These are phyloP conservation scores for Lepilemur ruficaudatus DNA, from an alignment of 2,797 vertebrate species.

Conservation along the genomic window DNA sequence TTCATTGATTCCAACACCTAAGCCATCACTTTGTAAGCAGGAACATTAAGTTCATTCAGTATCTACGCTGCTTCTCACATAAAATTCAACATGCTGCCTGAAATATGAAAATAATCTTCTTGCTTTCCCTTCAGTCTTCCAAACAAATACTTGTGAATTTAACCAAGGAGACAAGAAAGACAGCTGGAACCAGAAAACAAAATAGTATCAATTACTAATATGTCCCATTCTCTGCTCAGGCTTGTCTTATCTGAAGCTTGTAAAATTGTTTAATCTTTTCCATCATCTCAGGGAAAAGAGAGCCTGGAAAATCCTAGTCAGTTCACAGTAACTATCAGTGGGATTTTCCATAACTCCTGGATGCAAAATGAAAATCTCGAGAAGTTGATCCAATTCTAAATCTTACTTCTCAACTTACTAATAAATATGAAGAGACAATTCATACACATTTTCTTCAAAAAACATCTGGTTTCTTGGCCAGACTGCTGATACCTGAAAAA, in stretches of 20 bases:
- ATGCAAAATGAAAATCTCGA: conserved; percentile 67
- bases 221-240: conserved; percentile 46
- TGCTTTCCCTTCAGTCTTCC: conserved; percentile 41
- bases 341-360: conserved; percentile 73
- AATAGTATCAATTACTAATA: conserved; percentile 68
- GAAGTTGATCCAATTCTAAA: conserved; percentile 73
- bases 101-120: conserved; percentile 46
- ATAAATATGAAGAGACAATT: conserved; percentile 65
- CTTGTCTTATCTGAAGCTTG: conserved; percentile 71
- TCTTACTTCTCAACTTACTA: conserved; percentile 59
- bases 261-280: conserved; percentile 74
- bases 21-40: background rate
- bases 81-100: conserved; percentile 10
- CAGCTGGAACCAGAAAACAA: conserved; percentile 54
- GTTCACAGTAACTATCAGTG: conserved; percentile 64
- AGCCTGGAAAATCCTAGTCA: conserved; percentile 73
- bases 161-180: conserved; percentile 39
- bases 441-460: conserved; percentile 59
- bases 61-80: background rate
- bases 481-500: conserved; percentile 53
- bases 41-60: background rate
- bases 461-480: conserved; percentile 57
- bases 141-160: conserved; percentile 51
- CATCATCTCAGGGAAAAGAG: conserved; percentile 65
- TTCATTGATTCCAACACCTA: background rate